Percentiles rank a stretch among this genome's conserved stretches.
Evolutionary conservation across 2,888 invertebrate species (phyloP).

Genomic region (Tenthredo amoena): DNA sequence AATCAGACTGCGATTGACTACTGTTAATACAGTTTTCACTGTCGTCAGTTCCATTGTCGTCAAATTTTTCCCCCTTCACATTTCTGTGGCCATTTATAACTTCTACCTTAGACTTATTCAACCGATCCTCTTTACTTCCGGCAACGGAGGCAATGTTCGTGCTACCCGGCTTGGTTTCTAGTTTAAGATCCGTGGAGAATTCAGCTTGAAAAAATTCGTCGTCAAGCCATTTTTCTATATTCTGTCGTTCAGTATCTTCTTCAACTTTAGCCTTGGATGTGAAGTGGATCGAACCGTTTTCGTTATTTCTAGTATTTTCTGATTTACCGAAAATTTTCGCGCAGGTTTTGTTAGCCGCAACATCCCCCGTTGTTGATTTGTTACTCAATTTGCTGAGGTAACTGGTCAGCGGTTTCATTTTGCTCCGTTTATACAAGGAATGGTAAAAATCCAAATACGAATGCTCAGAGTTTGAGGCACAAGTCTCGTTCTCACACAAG

Average conservation of each 20-base stretch:
- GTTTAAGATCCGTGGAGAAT: neutral
- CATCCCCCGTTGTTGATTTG: neutral
- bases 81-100: neutral
- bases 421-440: slow-evolving; percentile 74
- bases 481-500: slow-evolving; percentile 69
- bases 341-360: neutral
- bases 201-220: slow-evolving; percentile 54
- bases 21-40: slow-evolving; percentile 10
- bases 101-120: neutral
- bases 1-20: slow-evolving; percentile 3
- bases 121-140: neutral
- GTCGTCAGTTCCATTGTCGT: neutral
- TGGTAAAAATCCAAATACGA: slow-evolving; percentile 72
- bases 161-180: neutral
- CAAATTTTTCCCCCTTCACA: neutral
- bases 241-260: slow-evolving; percentile 60
- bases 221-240: slow-evolving; percentile 64
- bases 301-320: neutral
- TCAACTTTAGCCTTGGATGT: slow-evolving; percentile 53
- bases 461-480: slow-evolving; percentile 61
- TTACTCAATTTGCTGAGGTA: slow-evolving; percentile 59
- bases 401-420: slow-evolving; percentile 68
- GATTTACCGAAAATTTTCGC: slow-evolving; percentile 14
- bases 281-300: neutral
- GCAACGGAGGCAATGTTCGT: neutral